phyloP scores from a whole-genome alignment of 2,797 vertebrate species.

The Syncerus caffer region DNA sequence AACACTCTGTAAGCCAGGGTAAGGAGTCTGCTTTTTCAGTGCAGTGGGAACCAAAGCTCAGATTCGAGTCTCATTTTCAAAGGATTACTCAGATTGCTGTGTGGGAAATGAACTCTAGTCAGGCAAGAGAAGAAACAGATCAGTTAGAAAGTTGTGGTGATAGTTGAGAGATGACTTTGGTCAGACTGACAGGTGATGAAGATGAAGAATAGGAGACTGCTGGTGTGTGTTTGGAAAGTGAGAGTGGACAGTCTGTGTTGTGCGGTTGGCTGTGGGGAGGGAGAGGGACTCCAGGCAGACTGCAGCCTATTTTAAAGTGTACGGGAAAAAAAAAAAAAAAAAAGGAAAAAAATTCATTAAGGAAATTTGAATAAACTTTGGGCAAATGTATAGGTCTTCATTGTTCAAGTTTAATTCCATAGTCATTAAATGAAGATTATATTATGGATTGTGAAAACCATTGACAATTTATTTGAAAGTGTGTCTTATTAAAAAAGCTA shows the following conservation, averaged over 20 bases:
- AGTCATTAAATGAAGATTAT: not conserved
- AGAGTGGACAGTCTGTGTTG: not conserved
- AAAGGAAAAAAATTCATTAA: not conserved
- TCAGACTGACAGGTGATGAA: not conserved
- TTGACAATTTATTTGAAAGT: conserved; percentile 31
- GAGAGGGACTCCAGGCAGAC: not conserved
- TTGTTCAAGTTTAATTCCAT: not conserved
- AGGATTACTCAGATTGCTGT: not conserved
- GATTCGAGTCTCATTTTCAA: not conserved
- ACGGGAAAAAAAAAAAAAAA: not conserved
- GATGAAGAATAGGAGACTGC: not conserved
- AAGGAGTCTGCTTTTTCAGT: not conserved
- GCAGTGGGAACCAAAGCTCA: not conserved
- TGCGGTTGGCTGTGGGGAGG: not conserved
- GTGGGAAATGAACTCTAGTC: not conserved
- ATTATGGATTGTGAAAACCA: conserved; percentile 10
- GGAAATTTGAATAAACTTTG: not conserved
- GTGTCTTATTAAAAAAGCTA: not conserved
- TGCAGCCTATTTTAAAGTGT: not conserved
- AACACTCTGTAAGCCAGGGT: not conserved
- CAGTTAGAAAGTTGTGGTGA: not conserved
- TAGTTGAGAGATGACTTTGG: not conserved
- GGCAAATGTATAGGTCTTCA: not conserved
- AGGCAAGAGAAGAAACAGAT: not conserved
- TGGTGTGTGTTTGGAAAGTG: not conserved